phyloP scores from a whole-genome alignment of 2,113 vertebrate species.

The Mus pahari region DNA sequence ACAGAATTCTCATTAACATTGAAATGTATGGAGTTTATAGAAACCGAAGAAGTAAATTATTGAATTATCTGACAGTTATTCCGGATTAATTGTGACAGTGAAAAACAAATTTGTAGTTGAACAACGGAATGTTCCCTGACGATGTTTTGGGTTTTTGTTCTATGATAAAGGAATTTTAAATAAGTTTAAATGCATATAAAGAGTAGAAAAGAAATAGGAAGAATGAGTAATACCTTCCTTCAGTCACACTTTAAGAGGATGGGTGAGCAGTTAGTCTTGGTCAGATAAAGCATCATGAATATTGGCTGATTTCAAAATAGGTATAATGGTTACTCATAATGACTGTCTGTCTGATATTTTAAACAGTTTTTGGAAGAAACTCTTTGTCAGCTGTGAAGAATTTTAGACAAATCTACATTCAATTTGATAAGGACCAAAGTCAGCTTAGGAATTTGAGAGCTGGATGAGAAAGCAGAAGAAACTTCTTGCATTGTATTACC shows the following conservation, averaged over 20 bases:
- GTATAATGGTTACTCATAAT: neutral
- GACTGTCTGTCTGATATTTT: slow-evolving; percentile 47
- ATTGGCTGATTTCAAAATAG: neutral
- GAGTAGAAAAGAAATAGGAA: neutral
- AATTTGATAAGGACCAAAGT: slow-evolving; percentile 30
- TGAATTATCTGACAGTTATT: neutral
- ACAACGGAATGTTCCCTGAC: neutral
- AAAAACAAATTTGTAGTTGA: neutral
- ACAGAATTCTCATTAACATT: neutral
- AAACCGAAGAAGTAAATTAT: neutral
- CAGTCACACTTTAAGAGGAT: neutral
- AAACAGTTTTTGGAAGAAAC: neutral
- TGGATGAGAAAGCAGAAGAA: neutral
- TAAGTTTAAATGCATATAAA: neutral
- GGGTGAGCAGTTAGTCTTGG: neutral
- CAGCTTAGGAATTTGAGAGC: slow-evolving; percentile 44
- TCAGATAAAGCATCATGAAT: neutral
- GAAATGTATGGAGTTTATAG: neutral
- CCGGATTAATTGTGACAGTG: neutral
- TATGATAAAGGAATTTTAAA: neutral
- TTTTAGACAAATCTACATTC: neutral
- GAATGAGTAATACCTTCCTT: neutral
- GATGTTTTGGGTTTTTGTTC: neutral
- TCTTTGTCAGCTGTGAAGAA: neutral
- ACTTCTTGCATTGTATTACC: neutral